Evolutionary conservation across 2,113 vertebrate genomes (phyloP).

Genomic region (Corydoras maculifer): DNA sequence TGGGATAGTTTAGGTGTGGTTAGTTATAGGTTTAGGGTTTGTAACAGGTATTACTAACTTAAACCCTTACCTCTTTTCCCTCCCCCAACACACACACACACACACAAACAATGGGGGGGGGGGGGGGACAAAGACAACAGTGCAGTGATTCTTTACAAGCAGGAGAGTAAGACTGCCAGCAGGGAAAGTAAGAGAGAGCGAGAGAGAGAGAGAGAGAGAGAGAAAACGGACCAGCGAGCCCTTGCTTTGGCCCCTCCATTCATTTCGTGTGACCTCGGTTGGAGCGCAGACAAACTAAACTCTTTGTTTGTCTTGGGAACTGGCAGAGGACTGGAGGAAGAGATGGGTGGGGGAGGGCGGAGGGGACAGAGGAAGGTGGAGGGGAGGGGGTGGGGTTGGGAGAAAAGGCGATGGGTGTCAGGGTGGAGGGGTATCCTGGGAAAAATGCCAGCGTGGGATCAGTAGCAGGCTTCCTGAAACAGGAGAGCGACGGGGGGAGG

Average conservation of each 20-base stretch:
- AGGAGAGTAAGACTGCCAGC: slow-evolving; percentile 12
- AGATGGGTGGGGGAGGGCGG: slow-evolving; percentile 33
- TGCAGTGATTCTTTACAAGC: slow-evolving; percentile 33
- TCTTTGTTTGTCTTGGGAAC: slow-evolving; percentile 57
- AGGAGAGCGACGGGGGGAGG: slow-evolving; percentile 25
- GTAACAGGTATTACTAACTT: background rate
- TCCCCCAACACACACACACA: slow-evolving; percentile 4
- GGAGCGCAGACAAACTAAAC: slow-evolving; percentile 49
- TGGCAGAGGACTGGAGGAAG: slow-evolving; percentile 47
- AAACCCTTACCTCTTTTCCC: background rate
- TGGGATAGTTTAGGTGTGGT: too few species aligned
- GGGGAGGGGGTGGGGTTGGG: background rate
- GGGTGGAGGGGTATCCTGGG: slow-evolving; percentile 51
- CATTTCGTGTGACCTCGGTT: slow-evolving; percentile 41
- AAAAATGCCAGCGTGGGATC: slow-evolving; percentile 54
- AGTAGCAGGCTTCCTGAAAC: slow-evolving; percentile 52
- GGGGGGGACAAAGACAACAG: slow-evolving; percentile 34
- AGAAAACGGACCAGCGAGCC: slow-evolving; percentile 19
- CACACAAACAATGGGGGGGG: slow-evolving; percentile 5
- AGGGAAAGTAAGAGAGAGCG: slow-evolving; percentile 23
- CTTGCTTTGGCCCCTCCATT: slow-evolving; percentile 43
- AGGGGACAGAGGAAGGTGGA: slow-evolving; percentile 22
- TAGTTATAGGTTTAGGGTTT: too few species aligned
- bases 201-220: slow-evolving; percentile 15
- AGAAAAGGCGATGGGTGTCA: slow-evolving; percentile 37